Percentiles rank a stretch among this genome's conserved stretches.
phyloP scores from a whole-genome alignment of 1,140 invertebrate species.

The Cydia splendana region DNA sequence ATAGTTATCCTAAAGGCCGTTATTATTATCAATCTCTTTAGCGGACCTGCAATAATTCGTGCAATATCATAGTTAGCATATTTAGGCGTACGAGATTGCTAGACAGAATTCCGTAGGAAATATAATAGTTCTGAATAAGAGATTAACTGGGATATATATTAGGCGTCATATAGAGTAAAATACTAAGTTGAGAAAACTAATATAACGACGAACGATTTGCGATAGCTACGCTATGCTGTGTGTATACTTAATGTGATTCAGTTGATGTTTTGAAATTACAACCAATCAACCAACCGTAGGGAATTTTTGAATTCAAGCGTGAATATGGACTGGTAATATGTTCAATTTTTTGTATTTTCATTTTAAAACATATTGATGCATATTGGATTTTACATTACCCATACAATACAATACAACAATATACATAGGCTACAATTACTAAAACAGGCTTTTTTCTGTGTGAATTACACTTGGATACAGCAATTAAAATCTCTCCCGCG shows the following conservation, averaged over 20 bases:
- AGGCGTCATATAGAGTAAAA: not conserved
- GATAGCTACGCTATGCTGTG: slow-evolving; percentile 1
- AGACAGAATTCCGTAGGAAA: slow-evolving; percentile 11
- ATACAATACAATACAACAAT: no score
- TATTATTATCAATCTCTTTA: slow-evolving; percentile 14
- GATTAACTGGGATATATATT: not conserved
- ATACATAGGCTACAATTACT: no score
- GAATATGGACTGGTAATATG: not conserved
- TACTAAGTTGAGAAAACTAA: not conserved
- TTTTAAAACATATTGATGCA: no score
- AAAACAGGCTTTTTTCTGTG: not conserved
- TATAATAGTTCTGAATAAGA: not conserved
- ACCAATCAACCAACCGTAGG: not conserved
- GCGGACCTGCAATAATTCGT: slow-evolving; percentile 12
- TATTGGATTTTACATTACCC: no score
- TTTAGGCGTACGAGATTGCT: slow-evolving; percentile 22
- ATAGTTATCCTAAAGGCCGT: not conserved
- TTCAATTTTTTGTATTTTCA: no score
- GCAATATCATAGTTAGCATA: slow-evolving; percentile 24
- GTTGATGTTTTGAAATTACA: slow-evolving; percentile 1
- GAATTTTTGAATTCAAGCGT: not conserved
- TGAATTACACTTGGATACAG: not conserved
- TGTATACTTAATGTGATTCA: not conserved
- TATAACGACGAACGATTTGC: not conserved
- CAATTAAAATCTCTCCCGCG: not conserved